Base-by-base conservation (phyloP, 1,140 invertebrate genomes). In the Anthonomus grandis region DNA sequence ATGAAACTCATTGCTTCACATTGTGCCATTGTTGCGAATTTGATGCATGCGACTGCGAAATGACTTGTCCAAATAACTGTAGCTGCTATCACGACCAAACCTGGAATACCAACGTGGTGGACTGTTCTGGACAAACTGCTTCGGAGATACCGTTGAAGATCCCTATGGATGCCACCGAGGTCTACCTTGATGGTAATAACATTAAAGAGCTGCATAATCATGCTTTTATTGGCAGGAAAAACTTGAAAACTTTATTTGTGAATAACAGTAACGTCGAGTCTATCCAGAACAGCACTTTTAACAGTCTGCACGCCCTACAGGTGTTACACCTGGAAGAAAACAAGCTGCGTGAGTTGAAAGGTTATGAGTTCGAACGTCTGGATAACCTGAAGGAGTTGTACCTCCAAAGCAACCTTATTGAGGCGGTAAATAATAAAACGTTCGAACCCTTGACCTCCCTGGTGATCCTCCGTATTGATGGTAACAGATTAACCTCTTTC, bases 11-110 rank as follows among this genome's bases (percentile, higher is more conserved):
- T 74, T 95, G 93, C 76, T 95, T 95, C 74, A 87, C 92, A 13
- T 75, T 94, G 39, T 96, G 93, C 70, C 90, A 93, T 65, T 96
- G 93, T 75, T 95, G 93, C 70, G 92, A 95, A 65, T 95, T 93
- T 70, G 91, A 95, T 70, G 91, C 91, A 41, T 96, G 93, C 74
- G 93, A 95, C 74, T 95, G 93, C 75, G 90, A 94, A 76, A 95
- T 95, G 91, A 93, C 87, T 3, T 96, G 92, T 67, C 93, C 93
- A 2, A 82, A 83, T 58, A 91, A 93, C 68, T 96, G 92, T 76
- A 88, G 88, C 55, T 96, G 92, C 70, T 95, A 93, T 73, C 88
- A 93, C 75, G 91, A 95, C 67, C 87, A 91, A 70, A 88, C 91
- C 12, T 95, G 92, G 91, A 89, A 88, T 57, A 90, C 89, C 22